Evolutionary conservation across 2,888 invertebrate species (phyloP), one percentile per base, ranked within the genome.

Genomic region (Melangyna quadrimaculata): DNA sequence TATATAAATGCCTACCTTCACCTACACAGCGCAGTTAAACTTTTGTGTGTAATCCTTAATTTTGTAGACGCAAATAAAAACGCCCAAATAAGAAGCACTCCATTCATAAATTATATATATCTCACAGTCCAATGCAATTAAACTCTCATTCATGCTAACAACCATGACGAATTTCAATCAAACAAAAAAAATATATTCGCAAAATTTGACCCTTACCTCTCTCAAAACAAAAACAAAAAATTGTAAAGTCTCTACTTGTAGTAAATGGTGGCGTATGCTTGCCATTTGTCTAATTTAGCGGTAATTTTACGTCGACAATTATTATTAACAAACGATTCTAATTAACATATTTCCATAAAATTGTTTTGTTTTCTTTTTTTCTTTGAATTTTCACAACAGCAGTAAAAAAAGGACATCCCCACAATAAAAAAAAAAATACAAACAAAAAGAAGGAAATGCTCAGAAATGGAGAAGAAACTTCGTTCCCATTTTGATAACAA

Each of bases 401-500:
- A 14, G 8, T 12, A 12, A 24, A n/a, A 61, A 70, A 71, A 69
- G 37, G 63, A 70, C 57, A 67, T 71, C 10, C 17, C 40, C 59
- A 32, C 37, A 72, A 35, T 32, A 69, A 70, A 37, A 37, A 59
- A 72, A n/a, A n/a, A n/a, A n/a, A n/a, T n/a, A n/a, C n/a, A n/a
- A n/a, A n/a, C n/a, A n/a, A n/a, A 63, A 65, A 40, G 22, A 53
- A 71, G 61, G 63, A 74, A 75, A 27, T 40, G 51, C 79, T 37
- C 45, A 72, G 67, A 75, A 84, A 72, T 37, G 24, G 59, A 75
- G 79, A 71, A 71, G 57, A 84, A 84, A 77, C 67, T 84, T 69
- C 71, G 80, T 84, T 80, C 75, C 53, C 71, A 72, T 77, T 84
- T 80, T 67, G 84, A 84, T 84, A 84, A 80, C 84, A 84, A 84